Percentiles rank a stretch among this genome's conserved stretches.
phyloP scores from a whole-genome alignment of 2,888 invertebrate species.

The Catocala fraxini region DNA sequence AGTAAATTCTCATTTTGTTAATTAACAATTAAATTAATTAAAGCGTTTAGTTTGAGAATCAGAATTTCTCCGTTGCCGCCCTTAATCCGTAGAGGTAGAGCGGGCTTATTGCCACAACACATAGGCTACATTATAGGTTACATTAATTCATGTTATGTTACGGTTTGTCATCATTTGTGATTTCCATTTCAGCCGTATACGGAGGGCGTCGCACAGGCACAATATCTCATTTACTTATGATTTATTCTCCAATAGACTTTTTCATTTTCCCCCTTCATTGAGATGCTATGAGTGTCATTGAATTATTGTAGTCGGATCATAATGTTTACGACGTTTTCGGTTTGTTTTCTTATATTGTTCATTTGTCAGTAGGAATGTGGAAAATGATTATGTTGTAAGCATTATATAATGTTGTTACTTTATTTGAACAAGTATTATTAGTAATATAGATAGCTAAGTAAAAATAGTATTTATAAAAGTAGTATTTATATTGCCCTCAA shows the following conservation, averaged over 20 bases:
- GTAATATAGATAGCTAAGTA: too few relatives aligned
- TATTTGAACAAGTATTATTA: too few relatives aligned
- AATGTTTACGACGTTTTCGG: constrained; percentile 28
- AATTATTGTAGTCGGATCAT: constrained; percentile 55
- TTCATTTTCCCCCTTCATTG: constrained; percentile 66
- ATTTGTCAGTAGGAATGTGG: neutral
- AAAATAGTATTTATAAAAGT: too few relatives aligned
- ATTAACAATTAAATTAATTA: constrained; percentile 9
- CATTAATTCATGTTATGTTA: constrained; percentile 70
- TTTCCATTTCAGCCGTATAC: constrained; percentile 68
- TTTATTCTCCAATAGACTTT: constrained; percentile 76
- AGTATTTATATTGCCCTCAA: too few relatives aligned
- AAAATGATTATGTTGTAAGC: too few relatives aligned
- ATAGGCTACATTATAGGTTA: constrained; percentile 36
- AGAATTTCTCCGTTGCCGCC: neutral
- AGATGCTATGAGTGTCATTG: constrained; percentile 60
- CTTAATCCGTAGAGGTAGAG: constrained; percentile 7
- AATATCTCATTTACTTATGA: constrained; percentile 80
- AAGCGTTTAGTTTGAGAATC: constrained; percentile 7
- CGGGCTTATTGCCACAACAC: neutral
- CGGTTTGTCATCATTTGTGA: constrained; percentile 75
- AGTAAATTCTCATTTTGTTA: constrained; percentile 9
- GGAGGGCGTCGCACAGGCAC: constrained; percentile 62
- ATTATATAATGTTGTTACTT: too few relatives aligned
- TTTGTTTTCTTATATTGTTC: constrained; percentile 13